Conservation (phyloP, 1,140 invertebrate genomes). For the Aphelinus certus region DNA sequence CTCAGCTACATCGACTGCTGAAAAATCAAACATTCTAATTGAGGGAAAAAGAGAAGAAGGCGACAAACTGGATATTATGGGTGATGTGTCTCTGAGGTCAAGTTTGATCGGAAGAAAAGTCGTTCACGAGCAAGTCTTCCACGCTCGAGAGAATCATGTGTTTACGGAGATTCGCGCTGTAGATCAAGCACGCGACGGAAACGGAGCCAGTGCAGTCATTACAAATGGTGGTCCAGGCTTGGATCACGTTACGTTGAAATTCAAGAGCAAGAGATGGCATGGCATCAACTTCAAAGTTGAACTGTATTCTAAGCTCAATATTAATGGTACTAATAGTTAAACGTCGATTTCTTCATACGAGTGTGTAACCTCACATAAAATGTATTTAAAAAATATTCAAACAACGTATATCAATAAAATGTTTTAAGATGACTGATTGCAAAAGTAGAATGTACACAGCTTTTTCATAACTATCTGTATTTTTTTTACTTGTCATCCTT, state of each 20-base stretch:
- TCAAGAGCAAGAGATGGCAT: conserved; percentile 57
- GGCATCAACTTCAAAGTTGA: conserved; percentile 62
- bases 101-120: neutral
- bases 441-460: too few relatives aligned
- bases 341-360: too few relatives aligned
- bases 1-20: neutral
- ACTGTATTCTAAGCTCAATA: conserved; percentile 50
- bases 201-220: neutral
- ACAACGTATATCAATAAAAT: too few relatives aligned
- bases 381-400: too few relatives aligned
- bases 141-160: neutral
- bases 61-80: neutral
- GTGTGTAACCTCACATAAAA: too few relatives aligned
- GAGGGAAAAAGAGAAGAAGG: neutral
- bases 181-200: conserved; percentile 4
- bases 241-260: conserved; percentile 53
- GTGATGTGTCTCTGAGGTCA: neutral
- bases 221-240: conserved; percentile 50
- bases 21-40: conserved; percentile 9
- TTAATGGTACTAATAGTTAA: too few relatives aligned
- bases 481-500: too few relatives aligned
- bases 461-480: too few relatives aligned
- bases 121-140: neutral
- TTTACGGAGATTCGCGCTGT: conserved; percentile 14
- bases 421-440: too few relatives aligned